phyloP scores from a whole-genome alignment of 92 coral and sea anemone genomes.

The Epizoanthus ramosus region DNA sequence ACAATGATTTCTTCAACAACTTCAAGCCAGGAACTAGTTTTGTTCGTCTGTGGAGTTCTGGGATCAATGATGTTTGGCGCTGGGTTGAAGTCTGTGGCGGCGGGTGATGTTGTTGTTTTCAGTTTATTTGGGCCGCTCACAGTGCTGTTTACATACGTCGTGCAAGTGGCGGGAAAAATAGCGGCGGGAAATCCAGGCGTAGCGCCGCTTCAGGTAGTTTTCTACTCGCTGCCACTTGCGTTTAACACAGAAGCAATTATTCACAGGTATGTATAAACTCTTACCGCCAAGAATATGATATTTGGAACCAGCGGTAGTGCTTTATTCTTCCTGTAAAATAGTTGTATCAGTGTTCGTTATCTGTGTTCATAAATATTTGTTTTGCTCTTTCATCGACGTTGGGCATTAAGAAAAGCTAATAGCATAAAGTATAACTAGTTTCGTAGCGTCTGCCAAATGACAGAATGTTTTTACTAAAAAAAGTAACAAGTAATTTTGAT shows the following conservation, averaged over 20 bases:
- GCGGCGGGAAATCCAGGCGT: slow-evolving; percentile 40
- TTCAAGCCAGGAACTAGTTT: slow-evolving; percentile 70
- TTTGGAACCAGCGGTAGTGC: too few species aligned
- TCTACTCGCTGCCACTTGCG: slow-evolving; percentile 80
- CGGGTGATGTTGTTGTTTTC: slow-evolving; percentile 80
- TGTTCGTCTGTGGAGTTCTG: slow-evolving; percentile 70
- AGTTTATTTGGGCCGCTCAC: slow-evolving; percentile 87
- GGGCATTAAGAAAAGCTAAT: too few species aligned
- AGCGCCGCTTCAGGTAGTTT: slow-evolving; percentile 41
- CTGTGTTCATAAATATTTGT: too few species aligned
- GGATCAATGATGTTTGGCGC: slow-evolving; percentile 84
- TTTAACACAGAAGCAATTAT: slow-evolving; percentile 84
- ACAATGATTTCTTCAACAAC: slow-evolving; percentile 65
- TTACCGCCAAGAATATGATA: too few species aligned
- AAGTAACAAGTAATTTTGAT: too few species aligned
- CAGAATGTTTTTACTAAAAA: too few species aligned
- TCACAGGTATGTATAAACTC: slow-evolving; percentile 71
- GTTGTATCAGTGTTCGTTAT: not conserved
- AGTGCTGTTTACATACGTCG: slow-evolving; percentile 80
- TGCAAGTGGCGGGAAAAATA: slow-evolving; percentile 67
- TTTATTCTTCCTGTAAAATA: too few species aligned
- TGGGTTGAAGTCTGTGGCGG: slow-evolving; percentile 67
- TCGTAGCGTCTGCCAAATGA: too few species aligned
- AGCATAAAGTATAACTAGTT: too few species aligned
- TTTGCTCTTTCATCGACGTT: too few species aligned